These are phyloP conservation scores for Aphodius granarius DNA, from an alignment of 2,888 invertebrate genomes.

Conservation along the genomic window DNA sequence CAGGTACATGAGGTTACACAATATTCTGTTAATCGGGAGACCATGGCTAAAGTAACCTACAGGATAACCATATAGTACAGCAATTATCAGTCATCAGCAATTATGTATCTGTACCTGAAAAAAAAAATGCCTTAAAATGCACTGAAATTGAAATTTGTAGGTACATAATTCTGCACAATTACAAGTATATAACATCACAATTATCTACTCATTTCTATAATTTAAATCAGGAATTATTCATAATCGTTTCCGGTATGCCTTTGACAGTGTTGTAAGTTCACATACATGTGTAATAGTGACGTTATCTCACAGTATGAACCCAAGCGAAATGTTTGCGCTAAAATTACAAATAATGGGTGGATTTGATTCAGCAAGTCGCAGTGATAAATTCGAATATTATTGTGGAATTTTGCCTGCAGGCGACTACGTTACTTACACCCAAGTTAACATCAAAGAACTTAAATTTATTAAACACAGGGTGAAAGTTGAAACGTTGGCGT, in stretches of 20 bases:
- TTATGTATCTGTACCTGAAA: too few species aligned
- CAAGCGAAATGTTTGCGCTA: not conserved
- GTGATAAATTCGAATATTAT: not conserved
- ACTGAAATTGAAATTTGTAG: too few species aligned
- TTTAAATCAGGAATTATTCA: not conserved
- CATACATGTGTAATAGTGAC: not conserved
- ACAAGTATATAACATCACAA: too few species aligned
- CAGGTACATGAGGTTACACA: not conserved
- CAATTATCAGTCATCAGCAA: not conserved
- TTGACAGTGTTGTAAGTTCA: not conserved
- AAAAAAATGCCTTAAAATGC: too few species aligned
- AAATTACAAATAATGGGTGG: not conserved
- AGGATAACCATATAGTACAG: not conserved
- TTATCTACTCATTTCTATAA: too few species aligned
- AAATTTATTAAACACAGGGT: not conserved
- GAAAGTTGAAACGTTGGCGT: not conserved
- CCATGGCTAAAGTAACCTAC: not conserved
- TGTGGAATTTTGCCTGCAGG: not conserved
- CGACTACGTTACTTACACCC: not conserved
- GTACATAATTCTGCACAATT: too few species aligned
- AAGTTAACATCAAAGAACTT: not conserved
- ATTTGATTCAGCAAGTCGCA: not conserved
- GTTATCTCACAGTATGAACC: not conserved
- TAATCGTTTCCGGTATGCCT: not conserved
- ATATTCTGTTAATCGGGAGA: not conserved